These are phyloP conservation scores for Ypsolopha scabrella DNA, from an alignment of 2,888 invertebrate species.

Conservation along the genomic window DNA sequence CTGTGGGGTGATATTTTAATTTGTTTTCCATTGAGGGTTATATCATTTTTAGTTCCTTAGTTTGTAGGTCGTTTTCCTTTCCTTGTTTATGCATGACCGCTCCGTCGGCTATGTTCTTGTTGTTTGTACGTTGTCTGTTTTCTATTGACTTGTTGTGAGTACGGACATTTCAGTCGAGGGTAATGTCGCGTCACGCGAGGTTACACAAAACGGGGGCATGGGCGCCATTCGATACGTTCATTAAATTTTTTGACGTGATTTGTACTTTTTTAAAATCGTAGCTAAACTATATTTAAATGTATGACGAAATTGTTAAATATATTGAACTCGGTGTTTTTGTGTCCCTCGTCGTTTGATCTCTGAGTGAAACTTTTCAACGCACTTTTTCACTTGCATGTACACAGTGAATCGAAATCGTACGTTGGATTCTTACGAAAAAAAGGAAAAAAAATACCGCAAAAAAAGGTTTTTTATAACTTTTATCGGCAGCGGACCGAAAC, in stretches of 20 bases:
- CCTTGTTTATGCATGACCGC: conserved; percentile 30
- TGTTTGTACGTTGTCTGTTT: conserved; percentile 39
- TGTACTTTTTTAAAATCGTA: conserved; percentile 46
- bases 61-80: conserved; percentile 43
- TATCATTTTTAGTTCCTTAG: conserved; percentile 31
- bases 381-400: conserved; percentile 48
- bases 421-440: conserved; percentile 37
- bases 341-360: conserved; percentile 39
- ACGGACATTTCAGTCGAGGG: conserved; percentile 29
- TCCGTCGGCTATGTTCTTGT: conserved; percentile 22
- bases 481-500: conserved; percentile 41
- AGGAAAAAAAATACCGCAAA: conserved; percentile 39
- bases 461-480: conserved; percentile 40
- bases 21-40: conserved; percentile 12
- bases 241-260: conserved; percentile 34
- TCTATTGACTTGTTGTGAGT: conserved; percentile 19
- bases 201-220: conserved; percentile 38
- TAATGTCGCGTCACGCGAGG: conserved; percentile 48
- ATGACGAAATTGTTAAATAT: conserved; percentile 16
- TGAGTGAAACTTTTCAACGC: conserved; percentile 43
- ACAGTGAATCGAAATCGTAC: conserved; percentile 33
- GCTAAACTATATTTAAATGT: conserved; percentile 22
- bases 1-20: conserved; percentile 30
- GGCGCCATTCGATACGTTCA: conserved; percentile 10
- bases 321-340: conserved; percentile 22